Evolutionary conservation across 1,140 invertebrate genomes (phyloP), one percentile per base, ranked within the genome.

Genomic region (Drosophila parabipectinata): DNA sequence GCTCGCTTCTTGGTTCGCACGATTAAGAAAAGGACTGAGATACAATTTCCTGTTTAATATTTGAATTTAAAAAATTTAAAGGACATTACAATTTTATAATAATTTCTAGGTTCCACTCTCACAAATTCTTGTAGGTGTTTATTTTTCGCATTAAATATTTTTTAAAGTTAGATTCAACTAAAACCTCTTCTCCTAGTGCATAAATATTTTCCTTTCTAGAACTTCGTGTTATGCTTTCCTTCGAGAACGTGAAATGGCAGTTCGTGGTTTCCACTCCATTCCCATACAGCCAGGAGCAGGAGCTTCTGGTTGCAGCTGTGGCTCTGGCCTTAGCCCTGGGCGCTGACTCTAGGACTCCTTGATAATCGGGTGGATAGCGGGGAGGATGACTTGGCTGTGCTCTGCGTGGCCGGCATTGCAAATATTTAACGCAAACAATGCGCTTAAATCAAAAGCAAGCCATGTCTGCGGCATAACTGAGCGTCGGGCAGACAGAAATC

Each of bases 371-470:
- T 44, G 41, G 41, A 44, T 44, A 3, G 21, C 28, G 71, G 56
- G 53, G 54, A 30, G 68, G 58, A 15, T 58, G 60, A 82, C 79
- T 79, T 83, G 74, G 64, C 68, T 39, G 51, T 79, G 66, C 72
- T 72, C 80, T 84, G 81, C 83, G 83, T 87, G 83, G 76, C 83
- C 83, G 63, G 79, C 83, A 87, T 87, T 71, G 79, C 83, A 87
- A 87, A 88, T 82, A 87, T 87, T 87, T 87, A 83, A 82, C 66
- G 47, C 79, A 87, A 88, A 87, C 83, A 87, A 88, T 88, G 75
- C 83, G 79, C 83, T 87, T 87, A 87, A 87, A 87, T 87, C 83
- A 87, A 88, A 87, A 87, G 78, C 78, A 44, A 87, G 79, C 76
- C 79, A 79, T 88, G 83, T 83, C 79, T 87, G 79, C 75, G 60